These are phyloP conservation scores for Plutomurus gul DNA, from an alignment of 1,140 invertebrate species.

Conservation along the genomic window DNA sequence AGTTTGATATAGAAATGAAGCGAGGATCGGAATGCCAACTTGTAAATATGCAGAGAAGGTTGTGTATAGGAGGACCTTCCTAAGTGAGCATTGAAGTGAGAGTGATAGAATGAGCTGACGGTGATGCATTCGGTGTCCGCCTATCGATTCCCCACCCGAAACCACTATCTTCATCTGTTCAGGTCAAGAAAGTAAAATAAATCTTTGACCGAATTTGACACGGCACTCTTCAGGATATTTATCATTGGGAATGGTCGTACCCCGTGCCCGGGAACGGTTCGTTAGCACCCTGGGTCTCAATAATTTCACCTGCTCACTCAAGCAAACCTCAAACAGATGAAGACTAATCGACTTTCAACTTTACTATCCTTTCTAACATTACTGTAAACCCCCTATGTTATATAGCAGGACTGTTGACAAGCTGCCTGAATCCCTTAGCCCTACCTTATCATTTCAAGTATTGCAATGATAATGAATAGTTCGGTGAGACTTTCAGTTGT, in stretches of 20 bases:
- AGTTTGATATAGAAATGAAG: background rate
- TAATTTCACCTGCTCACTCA: conserved; percentile 42
- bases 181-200: conserved; percentile 43
- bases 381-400: background rate
- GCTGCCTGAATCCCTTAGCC: no score
- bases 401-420: no score
- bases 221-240: conserved; percentile 37
- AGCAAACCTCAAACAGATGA: conserved; percentile 30
- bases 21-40: background rate
- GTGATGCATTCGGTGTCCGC: conserved; percentile 32
- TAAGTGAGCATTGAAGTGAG: background rate
- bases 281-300: conserved; percentile 40
- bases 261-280: conserved; percentile 35
- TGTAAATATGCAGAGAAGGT: background rate
- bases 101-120: conserved; percentile 19
- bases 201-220: conserved; percentile 40
- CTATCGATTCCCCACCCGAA: conserved; percentile 34
- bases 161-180: conserved; percentile 19
- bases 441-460: no score
- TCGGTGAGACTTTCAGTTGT: no score
- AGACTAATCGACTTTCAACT: background rate
- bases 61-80: background rate
- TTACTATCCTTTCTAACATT: background rate
- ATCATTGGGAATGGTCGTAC: conserved; percentile 19
- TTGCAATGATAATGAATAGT: no score